phyloP scores from a whole-genome alignment of 1,140 invertebrate genomes.

The Papilio helenus region DNA sequence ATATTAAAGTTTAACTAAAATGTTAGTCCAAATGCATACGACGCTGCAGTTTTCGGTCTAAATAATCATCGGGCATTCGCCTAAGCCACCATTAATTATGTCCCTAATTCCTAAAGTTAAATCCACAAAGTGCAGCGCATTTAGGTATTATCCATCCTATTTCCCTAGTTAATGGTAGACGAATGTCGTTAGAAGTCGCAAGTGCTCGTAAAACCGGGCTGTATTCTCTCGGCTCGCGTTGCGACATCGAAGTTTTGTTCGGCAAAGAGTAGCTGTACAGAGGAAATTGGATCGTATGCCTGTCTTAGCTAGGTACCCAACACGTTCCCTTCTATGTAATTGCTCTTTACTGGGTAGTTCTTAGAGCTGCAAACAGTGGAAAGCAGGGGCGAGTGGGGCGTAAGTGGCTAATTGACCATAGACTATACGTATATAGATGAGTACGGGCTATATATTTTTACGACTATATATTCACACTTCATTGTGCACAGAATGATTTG shows the following conservation, averaged over 20 bases:
- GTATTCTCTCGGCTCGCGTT: conserved; percentile 56
- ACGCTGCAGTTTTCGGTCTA: conserved; percentile 37
- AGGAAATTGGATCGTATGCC: conserved; percentile 36
- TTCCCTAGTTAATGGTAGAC: conserved; percentile 76
- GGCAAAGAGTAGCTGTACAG: conserved; percentile 40
- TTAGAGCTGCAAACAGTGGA: conserved; percentile 42
- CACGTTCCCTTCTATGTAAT: conserved; percentile 33
- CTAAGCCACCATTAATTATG: conserved; percentile 66
- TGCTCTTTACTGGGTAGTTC: conserved; percentile 34
- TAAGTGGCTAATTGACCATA: conserved; percentile 67
- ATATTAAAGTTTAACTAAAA: conserved; percentile 2
- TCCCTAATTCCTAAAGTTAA: conserved; percentile 64
- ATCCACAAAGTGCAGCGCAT: conserved; percentile 67
- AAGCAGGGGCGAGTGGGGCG: conserved; percentile 47
- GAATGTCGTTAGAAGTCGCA: conserved; percentile 75
- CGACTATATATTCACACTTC: conserved; percentile 45
- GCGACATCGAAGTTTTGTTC: conserved; percentile 48
- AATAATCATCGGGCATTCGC: conserved; percentile 53
- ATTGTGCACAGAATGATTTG: not conserved
- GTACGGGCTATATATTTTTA: conserved; percentile 54
- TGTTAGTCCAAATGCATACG: conserved; percentile 5
- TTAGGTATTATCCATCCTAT: conserved; percentile 74
- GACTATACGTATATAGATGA: conserved; percentile 66
- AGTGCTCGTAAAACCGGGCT: conserved; percentile 71
- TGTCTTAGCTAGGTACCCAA: conserved; percentile 27